Base-by-base conservation (phyloP, 2,797 vertebrate species). In the Paramormyrops hopkinsi region DNA sequence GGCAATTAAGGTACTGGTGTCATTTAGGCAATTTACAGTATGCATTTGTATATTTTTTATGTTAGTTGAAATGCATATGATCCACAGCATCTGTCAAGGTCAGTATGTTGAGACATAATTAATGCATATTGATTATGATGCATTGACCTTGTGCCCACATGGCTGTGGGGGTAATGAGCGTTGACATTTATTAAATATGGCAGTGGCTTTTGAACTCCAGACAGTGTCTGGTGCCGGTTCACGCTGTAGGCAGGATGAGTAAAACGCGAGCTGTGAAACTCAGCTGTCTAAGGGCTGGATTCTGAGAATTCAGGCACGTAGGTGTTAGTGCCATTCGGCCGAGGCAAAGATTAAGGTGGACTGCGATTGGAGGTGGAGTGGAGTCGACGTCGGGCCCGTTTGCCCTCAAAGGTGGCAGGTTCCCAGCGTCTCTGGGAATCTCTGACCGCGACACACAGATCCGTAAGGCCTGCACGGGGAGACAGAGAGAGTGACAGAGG, bases 401-500 rank as follows among this genome's bases (percentile, higher is more conserved):
- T 0, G 9, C 6, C 6, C 5, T 83, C 19, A 19, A 46, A 83
- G 79, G 79, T 44, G 1, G 0, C 6, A 19, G 0, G 37, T 83
- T 50, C 79, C 44, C 44, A 22, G 37, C 79, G 48, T 48, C 41
- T 46, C 79, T 83, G 79, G 46, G 79, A 83, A 48, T 25, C 37
- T 83, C 19, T 83, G 41, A 46, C 19, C 0, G 41, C n/a, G 3
- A 41, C 79, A n/a, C 79, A 48, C 17, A 9, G 79, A 25, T n/a
- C 79, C 7, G 2, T 76, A 83, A 48, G n/a, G 79, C 79, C 44
- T 50, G 79, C 37, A 17, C 1, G 41, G 41, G n/a, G 41, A 76
- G 69, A 76, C 69, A 12, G 79, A 82, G 76, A 82, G 33, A 89
- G 85, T 88, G 85, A 86, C 5, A 76, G 87, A 85, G 90, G 85